Percentiles rank a stretch among this genome's conserved stretches.
phyloP scores from a whole-genome alignment of 2,888 invertebrate species.

The Lithophane ornitopus region DNA sequence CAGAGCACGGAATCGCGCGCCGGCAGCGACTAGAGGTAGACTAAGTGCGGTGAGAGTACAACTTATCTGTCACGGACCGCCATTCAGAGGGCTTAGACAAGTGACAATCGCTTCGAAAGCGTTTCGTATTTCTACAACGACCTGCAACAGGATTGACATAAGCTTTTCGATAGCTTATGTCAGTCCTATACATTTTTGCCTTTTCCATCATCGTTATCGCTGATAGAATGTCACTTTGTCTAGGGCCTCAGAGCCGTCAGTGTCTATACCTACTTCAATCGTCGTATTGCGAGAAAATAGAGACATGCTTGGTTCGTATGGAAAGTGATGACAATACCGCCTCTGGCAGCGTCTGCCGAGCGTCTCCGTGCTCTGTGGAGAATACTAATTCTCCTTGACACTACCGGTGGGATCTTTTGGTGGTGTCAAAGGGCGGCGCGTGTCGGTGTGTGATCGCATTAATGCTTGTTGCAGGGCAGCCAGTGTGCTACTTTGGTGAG shows the following conservation, averaged over 20 bases:
- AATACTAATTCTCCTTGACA: not conserved
- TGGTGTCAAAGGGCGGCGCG: slow-evolving; percentile 45
- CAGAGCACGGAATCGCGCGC: slow-evolving; percentile 1
- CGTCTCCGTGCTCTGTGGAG: not conserved
- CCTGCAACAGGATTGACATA: no score
- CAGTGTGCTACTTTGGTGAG: slow-evolving; percentile 98
- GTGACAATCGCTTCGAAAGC: no score
- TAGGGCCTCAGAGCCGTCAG: no score
- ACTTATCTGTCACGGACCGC: not conserved
- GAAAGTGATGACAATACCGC: not conserved
- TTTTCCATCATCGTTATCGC: no score
- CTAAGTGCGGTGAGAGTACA: not conserved
- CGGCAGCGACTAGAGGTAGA: not conserved
- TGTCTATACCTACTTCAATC: not conserved
- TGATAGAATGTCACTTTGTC: no score
- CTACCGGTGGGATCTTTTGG: not conserved
- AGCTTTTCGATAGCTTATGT: no score
- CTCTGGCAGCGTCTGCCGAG: not conserved
- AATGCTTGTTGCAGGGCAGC: slow-evolving; percentile 94
- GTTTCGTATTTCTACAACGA: no score
- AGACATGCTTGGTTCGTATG: not conserved
- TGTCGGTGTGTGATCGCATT: slow-evolving; percentile 84
- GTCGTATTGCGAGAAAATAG: not conserved
- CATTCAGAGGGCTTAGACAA: no score
- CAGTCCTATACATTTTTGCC: no score